Percentiles rank a stretch among this genome's conserved stretches.
phyloP scores from a whole-genome alignment of 2,888 invertebrate species.

The Phyllotreta striolata region DNA sequence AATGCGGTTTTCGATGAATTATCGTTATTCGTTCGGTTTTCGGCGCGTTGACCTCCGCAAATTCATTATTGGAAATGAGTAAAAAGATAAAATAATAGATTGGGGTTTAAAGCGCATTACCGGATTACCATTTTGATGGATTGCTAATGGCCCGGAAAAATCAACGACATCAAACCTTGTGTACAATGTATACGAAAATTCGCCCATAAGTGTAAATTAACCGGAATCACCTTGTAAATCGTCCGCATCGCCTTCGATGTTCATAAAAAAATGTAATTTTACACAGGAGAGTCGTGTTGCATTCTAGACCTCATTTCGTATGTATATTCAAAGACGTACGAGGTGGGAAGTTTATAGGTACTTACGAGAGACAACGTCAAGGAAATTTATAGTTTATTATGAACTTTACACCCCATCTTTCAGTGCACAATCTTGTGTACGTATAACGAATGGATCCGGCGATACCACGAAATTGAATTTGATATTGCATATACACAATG shows the following conservation, averaged over 20 bases:
- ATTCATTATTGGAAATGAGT: too few relatives aligned
- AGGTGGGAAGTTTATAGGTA: conserved; percentile 20
- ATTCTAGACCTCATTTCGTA: not conserved
- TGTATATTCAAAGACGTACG: not conserved
- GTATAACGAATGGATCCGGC: conserved; percentile 19
- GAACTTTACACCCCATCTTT: conserved; percentile 28
- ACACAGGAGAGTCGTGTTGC: not conserved
- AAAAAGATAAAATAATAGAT: too few relatives aligned
- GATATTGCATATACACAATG: not conserved
- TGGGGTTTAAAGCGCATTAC: too few relatives aligned
- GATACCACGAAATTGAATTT: conserved; percentile 29
- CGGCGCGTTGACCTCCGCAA: too few relatives aligned
- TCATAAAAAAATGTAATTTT: conserved; percentile 3
- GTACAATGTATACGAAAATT: too few relatives aligned
- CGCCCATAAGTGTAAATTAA: too few relatives aligned
- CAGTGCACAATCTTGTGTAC: conserved; percentile 20
- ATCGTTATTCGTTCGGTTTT: conserved; percentile 17
- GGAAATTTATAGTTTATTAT: conserved; percentile 31
- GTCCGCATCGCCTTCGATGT: not conserved
- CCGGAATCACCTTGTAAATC: not conserved
- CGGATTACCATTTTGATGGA: too few relatives aligned
- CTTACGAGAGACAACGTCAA: conserved; percentile 28
- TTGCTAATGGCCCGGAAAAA: too few relatives aligned
- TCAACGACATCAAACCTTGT: too few relatives aligned
- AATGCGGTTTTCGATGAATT: conserved; percentile 27